A percentile compares a stretch with the other conserved stretches of the same genome.
phyloP scores from a whole-genome alignment of 2,797 vertebrate species.

The Lophotriccus pileatus region DNA sequence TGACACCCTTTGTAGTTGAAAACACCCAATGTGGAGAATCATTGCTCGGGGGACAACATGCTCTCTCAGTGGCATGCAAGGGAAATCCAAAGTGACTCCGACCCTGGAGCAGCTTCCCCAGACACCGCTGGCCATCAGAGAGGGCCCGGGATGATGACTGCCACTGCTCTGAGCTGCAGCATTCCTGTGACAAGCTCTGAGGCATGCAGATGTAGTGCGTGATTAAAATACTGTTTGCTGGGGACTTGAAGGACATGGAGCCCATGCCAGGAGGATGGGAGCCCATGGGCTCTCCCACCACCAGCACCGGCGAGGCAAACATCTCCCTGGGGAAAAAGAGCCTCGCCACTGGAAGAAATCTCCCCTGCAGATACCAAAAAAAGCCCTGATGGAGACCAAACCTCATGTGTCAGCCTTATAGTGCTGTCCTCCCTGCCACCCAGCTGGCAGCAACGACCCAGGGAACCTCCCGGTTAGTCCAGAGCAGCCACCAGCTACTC shows the following conservation, averaged over 20 bases:
- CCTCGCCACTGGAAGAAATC: neutral
- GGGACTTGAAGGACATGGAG: neutral
- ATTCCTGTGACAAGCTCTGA: neutral
- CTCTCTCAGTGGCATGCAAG: neutral
- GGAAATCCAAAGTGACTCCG: neutral
- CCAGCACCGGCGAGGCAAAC: neutral
- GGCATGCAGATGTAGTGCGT: neutral
- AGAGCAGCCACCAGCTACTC: neutral
- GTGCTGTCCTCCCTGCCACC: neutral
- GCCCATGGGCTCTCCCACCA: neutral
- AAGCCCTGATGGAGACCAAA: neutral
- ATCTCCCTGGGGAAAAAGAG: neutral
- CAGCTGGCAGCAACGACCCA: neutral
- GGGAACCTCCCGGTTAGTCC: rapidly evolving
- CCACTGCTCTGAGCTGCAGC: neutral
- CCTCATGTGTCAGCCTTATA: neutral
- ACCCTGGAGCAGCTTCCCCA: neutral
- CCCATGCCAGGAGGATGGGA: rapidly evolving
- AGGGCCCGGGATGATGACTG: rapidly evolving
- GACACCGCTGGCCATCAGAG: rapidly evolving
- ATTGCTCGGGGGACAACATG: rapidly evolving
- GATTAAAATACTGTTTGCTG: neutral
- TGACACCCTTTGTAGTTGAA: neutral
- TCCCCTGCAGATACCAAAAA: neutral
- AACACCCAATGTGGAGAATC: neutral